Base-by-base conservation (phyloP, 2,113 vertebrate genomes). In the Mormyrus iriodes region DNA sequence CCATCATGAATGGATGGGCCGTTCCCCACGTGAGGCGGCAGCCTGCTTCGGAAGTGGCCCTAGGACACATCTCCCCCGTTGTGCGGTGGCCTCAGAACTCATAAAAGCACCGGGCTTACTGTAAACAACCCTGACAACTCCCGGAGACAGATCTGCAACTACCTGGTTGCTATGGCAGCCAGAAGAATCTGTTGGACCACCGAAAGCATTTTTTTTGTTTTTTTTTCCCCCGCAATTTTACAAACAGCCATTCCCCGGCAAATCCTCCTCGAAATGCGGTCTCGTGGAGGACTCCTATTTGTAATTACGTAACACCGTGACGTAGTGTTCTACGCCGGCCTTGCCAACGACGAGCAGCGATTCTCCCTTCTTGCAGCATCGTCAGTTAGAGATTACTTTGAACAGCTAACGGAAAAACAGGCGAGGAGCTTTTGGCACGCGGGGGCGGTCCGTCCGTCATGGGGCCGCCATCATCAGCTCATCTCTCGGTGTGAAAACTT, bases 121-220 rank as follows among this genome's bases (percentile, higher is more conserved):
- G 51, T 55, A 86, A 52, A 52, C 27, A 86, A 12, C 85, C 61
- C 85, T 51, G 51, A 86, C 48, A 86, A 53, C 85, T 86, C 85
- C 51, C 48, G 51, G 27, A 86, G 85, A 86, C 31, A 55, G 24
- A 86, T 86, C 51, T 27, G 48, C 51, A 15, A 86, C 85, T 86
- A 86, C 85, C 85, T 35, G 49, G 85, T 53, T 86, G 49, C 51
- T 35, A 53, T 86, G 85, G 85, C 85, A 53, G 48, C 85, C 85
- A 86, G 85, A 86, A 53, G 51, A 86, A 53, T 53, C 85, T 39
- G 85, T 55, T 39, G 48, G 85, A 55, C 85, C 49, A 35, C 31
- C 2, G 31, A 55, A 86, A 53, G 27, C 85, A 39, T 7, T 9
- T 46, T 12, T 69, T 13, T 51, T 49, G 48, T 51, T 85, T 85